phyloP scores from a whole-genome alignment of 2,113 vertebrate species.

The Podocnemis expansa region DNA sequence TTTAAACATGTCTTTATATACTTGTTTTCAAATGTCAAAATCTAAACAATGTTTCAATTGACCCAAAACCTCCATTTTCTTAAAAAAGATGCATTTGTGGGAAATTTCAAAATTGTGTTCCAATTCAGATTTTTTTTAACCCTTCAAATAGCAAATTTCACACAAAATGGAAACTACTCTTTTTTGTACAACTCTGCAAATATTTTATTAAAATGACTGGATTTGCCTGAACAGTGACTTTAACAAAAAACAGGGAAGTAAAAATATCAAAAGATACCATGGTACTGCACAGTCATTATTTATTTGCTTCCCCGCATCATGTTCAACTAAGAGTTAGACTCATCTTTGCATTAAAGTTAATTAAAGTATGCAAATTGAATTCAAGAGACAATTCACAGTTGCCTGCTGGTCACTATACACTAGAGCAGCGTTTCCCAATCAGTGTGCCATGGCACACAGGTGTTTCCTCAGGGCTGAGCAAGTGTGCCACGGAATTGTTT shows the following conservation, averaged over 20 bases:
- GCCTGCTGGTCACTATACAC: not conserved
- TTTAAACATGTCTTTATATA: not conserved
- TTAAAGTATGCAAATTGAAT: not conserved
- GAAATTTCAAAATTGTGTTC: not conserved
- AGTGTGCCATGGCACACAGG: too few species aligned
- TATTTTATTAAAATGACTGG: not conserved
- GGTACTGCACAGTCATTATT: not conserved
- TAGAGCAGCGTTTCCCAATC: too few species aligned
- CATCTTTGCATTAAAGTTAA: not conserved
- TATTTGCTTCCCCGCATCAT: not conserved
- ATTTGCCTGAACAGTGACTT: not conserved
- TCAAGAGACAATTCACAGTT: not conserved
- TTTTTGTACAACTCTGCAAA: not conserved
- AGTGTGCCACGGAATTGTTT: too few species aligned
- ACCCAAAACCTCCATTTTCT: not conserved
- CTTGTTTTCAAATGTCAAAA: too few species aligned
- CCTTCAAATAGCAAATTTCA: not conserved
- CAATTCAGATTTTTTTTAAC: not conserved
- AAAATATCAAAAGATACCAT: not conserved
- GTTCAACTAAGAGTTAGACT: not conserved
- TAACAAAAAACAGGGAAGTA: not conserved
- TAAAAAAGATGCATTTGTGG: not conserved
- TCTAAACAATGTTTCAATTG: not conserved
- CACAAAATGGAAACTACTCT: not conserved
- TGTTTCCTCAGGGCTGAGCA: too few species aligned